Percentiles rank a stretch among this genome's conserved stretches.
Conservation (phyloP, 2,888 invertebrate species). For the Cheiracanthium punctorium region DNA sequence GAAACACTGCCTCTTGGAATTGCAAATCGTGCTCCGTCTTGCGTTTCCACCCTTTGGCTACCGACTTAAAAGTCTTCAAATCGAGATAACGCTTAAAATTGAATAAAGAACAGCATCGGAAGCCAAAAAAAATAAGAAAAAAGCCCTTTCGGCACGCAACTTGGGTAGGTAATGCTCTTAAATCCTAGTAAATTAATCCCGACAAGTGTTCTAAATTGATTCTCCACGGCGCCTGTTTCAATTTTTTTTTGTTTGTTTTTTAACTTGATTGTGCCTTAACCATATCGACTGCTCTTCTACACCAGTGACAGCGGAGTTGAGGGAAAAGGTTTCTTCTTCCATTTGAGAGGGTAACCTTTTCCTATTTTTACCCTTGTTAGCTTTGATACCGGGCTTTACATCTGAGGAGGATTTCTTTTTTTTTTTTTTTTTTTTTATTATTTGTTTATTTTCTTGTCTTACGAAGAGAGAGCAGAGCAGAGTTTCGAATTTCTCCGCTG, state of each 20-base stretch:
- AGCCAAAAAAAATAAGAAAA: no score
- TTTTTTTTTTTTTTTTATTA: neutral
- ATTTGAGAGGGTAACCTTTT: neutral
- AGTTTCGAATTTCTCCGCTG: conserved; percentile 3
- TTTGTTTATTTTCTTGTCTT: conserved; percentile 8
- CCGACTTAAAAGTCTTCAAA: conserved; percentile 42
- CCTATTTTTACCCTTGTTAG: conserved; percentile 17
- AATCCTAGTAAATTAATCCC: conserved; percentile 44
- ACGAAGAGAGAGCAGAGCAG: no score
- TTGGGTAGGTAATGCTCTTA: neutral
- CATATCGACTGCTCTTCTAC: neutral
- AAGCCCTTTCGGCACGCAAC: neutral
- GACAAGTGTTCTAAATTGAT: conserved; percentile 46
- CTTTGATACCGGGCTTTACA: neutral
- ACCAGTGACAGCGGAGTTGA: neutral
- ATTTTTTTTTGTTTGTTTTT: neutral
- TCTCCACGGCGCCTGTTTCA: conserved; percentile 29
- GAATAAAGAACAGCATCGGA: conserved; percentile 2
- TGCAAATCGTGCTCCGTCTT: neutral
- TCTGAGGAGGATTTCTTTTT: neutral
- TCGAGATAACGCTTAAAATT: conserved; percentile 20
- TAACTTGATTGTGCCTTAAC: neutral
- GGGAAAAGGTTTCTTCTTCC: conserved; percentile 5
- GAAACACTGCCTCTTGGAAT: neutral
- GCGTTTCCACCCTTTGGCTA: conserved; percentile 10